Conservation (phyloP, 2,113 vertebrate species). For the Plestiodon gilberti region DNA sequence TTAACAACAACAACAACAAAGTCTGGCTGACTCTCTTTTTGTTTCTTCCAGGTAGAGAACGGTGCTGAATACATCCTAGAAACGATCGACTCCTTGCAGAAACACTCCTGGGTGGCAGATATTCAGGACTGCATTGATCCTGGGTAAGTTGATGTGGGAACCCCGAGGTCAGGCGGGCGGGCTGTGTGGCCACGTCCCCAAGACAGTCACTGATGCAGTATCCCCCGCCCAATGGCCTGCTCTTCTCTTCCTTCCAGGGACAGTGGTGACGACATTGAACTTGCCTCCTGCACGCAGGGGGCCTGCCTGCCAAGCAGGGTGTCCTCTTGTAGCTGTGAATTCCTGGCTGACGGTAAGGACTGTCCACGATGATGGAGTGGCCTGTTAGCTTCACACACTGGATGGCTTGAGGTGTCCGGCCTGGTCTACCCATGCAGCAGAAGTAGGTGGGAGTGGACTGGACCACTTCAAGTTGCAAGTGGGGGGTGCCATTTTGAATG, state of each 20-base stretch:
- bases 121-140: conserved; percentile 98
- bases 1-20: too few species aligned
- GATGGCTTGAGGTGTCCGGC: not conserved
- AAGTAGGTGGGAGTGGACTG: too few species aligned
- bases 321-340: conserved; percentile 94
- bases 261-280: conserved; percentile 92
- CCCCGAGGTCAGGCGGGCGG: too few species aligned
- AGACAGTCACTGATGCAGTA: not conserved
- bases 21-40: not conserved
- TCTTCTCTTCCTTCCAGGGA: conserved; percentile 79
- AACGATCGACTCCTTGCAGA: conserved; percentile 97
- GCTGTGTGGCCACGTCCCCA: not conserved
- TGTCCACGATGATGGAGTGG: rapidly evolving
- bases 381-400: rapidly evolving
- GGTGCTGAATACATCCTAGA: conserved; percentile 96
- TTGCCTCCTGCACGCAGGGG: conserved; percentile 86
- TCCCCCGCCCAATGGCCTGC: rapidly evolving
- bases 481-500: too few species aligned
- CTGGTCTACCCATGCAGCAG: not conserved
- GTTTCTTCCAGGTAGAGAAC: conserved; percentile 84
- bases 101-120: conserved; percentile 98
- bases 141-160: conserved; percentile 79
- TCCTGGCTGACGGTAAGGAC: conserved; percentile 87
- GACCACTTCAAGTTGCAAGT: too few species aligned
- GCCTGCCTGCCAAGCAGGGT: conserved; percentile 82